Evolutionary conservation across 2,113 vertebrate genomes (phyloP).

Genomic region (Mustela lutreola): DNA sequence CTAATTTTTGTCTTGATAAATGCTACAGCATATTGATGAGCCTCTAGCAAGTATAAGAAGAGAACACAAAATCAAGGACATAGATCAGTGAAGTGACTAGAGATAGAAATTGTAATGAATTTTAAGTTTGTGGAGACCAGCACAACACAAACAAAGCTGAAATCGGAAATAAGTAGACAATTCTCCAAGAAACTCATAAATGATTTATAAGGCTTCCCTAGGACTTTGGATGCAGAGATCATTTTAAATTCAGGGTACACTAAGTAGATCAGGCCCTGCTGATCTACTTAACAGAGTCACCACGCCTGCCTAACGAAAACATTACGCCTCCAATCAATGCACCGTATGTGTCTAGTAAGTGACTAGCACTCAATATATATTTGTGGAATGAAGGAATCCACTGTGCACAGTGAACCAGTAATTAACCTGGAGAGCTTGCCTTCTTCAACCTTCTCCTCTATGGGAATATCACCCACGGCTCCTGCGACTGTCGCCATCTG

Average conservation of each 20-base stretch:
- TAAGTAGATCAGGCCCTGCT: neutral
- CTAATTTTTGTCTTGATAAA: neutral
- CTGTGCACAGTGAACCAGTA: neutral
- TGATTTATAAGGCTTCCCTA: neutral
- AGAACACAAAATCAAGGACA: neutral
- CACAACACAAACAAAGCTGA: neutral
- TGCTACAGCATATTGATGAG: neutral
- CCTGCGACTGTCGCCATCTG: neutral
- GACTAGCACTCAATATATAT: neutral
- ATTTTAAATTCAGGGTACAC: slow-evolving; percentile 42
- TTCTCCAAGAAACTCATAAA: slow-evolving; percentile 18
- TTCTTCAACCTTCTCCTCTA: neutral
- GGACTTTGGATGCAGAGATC: neutral
- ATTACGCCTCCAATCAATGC: neutral
- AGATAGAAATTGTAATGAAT: slow-evolving; percentile 21
- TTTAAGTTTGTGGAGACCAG: neutral
- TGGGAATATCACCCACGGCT: neutral
- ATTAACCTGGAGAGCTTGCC: neutral
- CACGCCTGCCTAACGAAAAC: neutral
- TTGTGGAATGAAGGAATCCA: slow-evolving; percentile 17
- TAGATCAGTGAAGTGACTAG: neutral
- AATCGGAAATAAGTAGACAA: slow-evolving; percentile 7
- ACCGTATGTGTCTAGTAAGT: neutral
- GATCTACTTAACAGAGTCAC: neutral
- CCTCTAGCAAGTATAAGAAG: neutral